Evolutionary conservation across 2,113 vertebrate genomes (phyloP).

Genomic region (Sylvia atricapilla): DNA sequence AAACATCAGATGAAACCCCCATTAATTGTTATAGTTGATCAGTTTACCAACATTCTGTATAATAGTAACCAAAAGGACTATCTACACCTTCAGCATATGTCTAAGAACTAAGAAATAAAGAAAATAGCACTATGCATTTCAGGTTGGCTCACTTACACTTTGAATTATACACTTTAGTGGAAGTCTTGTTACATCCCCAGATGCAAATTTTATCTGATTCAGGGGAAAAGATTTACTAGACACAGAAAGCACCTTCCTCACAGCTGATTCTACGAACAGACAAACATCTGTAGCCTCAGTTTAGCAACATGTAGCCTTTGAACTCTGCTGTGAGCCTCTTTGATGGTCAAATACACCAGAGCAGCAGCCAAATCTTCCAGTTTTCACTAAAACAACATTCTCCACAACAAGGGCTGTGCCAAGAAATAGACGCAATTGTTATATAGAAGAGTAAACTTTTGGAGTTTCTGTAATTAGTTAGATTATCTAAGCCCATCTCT

Average conservation of each 20-base stretch:
- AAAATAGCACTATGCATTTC: not conserved
- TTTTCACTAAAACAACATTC: not conserved
- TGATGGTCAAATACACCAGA: not conserved
- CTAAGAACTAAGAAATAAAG: not conserved
- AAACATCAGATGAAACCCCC: not conserved
- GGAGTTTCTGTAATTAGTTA: constrained; percentile 13
- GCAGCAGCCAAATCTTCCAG: constrained; percentile 7
- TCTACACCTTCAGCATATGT: not conserved
- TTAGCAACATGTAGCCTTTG: not conserved
- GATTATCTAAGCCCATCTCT: not conserved
- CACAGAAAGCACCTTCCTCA: not conserved
- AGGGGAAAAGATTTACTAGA: not conserved
- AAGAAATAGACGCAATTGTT: not conserved
- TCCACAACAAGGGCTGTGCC: not conserved
- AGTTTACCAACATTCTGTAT: not conserved
- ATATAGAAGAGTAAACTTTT: not conserved
- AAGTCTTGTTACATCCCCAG: not conserved
- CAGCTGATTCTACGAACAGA: not conserved
- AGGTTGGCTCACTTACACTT: not conserved
- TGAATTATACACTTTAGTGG: not conserved
- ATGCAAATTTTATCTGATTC: not conserved
- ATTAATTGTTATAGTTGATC: not conserved
- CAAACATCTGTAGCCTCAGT: not conserved
- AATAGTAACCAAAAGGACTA: not conserved
- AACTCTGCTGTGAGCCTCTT: not conserved